Base-by-base conservation (phyloP, 2,888 invertebrate genomes). In the Exephanes ischioxanthus region DNA sequence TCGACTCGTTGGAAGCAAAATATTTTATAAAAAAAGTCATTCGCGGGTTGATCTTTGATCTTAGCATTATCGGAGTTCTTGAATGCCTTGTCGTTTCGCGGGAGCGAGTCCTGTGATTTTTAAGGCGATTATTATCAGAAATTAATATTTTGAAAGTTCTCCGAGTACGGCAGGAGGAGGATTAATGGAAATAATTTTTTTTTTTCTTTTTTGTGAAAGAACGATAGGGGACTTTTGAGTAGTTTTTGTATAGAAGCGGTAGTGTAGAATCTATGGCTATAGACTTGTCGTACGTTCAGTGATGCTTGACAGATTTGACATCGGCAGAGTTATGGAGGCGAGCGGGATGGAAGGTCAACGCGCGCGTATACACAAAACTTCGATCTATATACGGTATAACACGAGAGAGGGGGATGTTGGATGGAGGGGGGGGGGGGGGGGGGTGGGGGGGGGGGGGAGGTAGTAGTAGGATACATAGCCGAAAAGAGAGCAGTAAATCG, bases 401-500 rank as follows among this genome's bases (percentile, higher is more conserved):
- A 14, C 76, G 22, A 63, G 14, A 30, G 53, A 53, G 66, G 48
- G 30, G n/a, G 16, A 16, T 48, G 14, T 14, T 48, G 14, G 45
- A 16, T 48, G 22, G 48, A 81, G 55, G 22, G 14, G 7, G 22
- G 26, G 19, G 22, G 55, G 11, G 7, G 22, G n/a, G n/a, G n/a
- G n/a, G n/a, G n/a, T n/a, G 14, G 7, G 22, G 26, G 19, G 22
- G 55, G 55, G 55, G 9, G 53, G 19, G 11, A 45, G 67, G 71
- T 26, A 19, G 26, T 61, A 79, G 75, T 19, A 11, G 37, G 14
- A 63, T 80, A 73, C 77, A 77, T 45, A 72, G 85, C 86, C 85
- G 88, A 91, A 93, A 93, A 93, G 93, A 93, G 93, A 92, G 93
- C 93, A 92, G 92, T 91, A 92, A 92, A 93, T 93, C 93, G 93